Evolutionary conservation across 1,140 invertebrate species (phyloP).

Genomic region (Temnothorax curvispinosus): DNA sequence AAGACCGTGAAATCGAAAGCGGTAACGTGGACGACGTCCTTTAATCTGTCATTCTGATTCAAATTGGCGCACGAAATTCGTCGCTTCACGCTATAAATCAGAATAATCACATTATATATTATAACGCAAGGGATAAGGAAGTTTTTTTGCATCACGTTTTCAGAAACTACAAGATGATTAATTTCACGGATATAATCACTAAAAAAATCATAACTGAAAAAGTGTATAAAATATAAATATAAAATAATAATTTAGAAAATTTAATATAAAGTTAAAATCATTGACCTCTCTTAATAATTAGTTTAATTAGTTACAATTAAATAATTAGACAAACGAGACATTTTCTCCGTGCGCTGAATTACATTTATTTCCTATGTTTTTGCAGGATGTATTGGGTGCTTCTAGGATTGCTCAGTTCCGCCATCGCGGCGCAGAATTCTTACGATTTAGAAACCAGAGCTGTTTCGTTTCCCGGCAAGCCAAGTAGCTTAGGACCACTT

Average conservation of each 20-base stretch:
- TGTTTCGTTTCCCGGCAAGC: conserved; percentile 80
- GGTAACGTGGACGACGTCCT: neutral
- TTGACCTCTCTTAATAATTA: neutral
- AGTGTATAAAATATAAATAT: neutral
- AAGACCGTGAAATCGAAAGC: conserved; percentile 20
- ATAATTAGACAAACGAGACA: neutral
- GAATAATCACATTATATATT: neutral
- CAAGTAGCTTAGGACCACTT: conserved; percentile 78
- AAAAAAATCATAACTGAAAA: neutral
- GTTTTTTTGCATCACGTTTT: neutral
- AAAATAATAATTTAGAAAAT: neutral
- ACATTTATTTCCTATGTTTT: conserved; percentile 12
- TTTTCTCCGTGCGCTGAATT: neutral
- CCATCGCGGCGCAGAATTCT: conserved; percentile 78
- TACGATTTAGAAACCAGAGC: conserved; percentile 82
- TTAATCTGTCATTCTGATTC: neutral
- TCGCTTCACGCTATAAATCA: neutral
- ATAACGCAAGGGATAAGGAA: neutral
- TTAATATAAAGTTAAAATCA: neutral
- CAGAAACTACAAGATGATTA: neutral
- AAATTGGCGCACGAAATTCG: neutral
- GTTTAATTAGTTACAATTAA: neutral
- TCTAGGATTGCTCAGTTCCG: conserved; percentile 77
- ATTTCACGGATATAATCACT: neutral
- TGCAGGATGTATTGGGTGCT: conserved; percentile 81